These are phyloP conservation scores for Prionchulus punctatus DNA, from an alignment of 2,888 invertebrate genomes.

Conservation along the genomic window DNA sequence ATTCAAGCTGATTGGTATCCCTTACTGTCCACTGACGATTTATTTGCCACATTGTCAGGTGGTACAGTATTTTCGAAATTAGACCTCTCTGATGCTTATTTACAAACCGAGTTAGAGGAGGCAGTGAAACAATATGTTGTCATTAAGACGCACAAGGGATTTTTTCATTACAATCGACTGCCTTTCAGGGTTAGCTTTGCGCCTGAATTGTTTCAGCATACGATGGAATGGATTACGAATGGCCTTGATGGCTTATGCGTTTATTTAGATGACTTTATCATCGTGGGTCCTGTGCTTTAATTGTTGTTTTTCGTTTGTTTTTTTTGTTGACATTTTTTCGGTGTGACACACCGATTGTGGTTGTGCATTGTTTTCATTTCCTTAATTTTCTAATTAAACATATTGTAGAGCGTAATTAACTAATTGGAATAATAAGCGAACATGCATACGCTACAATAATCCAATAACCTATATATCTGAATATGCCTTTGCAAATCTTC, in stretches of 20 bases:
- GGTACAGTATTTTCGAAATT: conserved; percentile 17
- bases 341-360: too few species aligned
- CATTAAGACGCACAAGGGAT: conserved; percentile 18
- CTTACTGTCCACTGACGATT: conserved; percentile 14
- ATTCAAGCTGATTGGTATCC: conserved; percentile 13
- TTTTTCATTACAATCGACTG: conserved; percentile 18
- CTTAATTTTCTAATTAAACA: too few species aligned
- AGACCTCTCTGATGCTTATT: conserved; percentile 19
- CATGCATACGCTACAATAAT: too few species aligned
- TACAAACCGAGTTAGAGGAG: conserved; percentile 15
- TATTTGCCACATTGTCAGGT: conserved; percentile 12
- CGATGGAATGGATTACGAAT: conserved; percentile 17
- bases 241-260: conserved; percentile 13
- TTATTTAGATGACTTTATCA: conserved; percentile 15
- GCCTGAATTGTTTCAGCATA: conserved; percentile 17
- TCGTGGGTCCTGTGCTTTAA: neutral
- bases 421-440: too few species aligned
- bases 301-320: neutral
- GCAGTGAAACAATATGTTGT: conserved; percentile 14
- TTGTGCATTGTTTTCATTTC: too few species aligned
- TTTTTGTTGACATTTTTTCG: too few species aligned
- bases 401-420: too few species aligned
- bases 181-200: conserved; percentile 18
- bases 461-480: too few species aligned
- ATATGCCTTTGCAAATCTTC: too few species aligned